These are phyloP conservation scores for Erythrolamprus reginae DNA, from an alignment of 2,113 vertebrate species.

Conservation along the genomic window DNA sequence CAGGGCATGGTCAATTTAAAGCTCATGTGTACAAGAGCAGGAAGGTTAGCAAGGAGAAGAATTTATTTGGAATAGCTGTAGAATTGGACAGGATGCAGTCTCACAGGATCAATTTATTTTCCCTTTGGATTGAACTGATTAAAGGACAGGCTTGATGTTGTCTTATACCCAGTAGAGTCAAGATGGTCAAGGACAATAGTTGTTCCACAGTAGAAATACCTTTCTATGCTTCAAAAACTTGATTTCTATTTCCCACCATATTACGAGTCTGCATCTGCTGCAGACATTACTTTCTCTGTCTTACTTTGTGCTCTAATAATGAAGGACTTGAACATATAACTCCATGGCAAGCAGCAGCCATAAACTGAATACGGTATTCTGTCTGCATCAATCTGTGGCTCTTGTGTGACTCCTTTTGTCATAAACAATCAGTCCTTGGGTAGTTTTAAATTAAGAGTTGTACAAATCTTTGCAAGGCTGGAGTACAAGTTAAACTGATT, in stretches of 20 bases:
- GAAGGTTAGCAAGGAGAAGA: neutral
- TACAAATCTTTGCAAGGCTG: neutral
- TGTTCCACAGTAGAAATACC: neutral
- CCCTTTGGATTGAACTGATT: neutral
- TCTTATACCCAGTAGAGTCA: neutral
- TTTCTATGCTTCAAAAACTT: neutral
- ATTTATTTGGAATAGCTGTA: neutral
- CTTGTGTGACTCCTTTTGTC: neutral
- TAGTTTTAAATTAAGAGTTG: neutral
- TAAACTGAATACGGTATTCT: neutral
- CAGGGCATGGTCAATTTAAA: neutral
- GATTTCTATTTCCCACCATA: neutral
- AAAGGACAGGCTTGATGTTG: neutral
- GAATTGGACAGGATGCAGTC: neutral
- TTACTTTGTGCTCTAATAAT: neutral
- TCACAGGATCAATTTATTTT: neutral
- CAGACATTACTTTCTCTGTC: neutral
- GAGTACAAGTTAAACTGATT: neutral
- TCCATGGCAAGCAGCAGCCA: neutral
- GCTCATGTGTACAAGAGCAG: neutral
- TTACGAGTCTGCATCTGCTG: neutral
- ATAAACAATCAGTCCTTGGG: neutral
- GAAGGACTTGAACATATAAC: neutral
- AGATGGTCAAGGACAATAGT: neutral
- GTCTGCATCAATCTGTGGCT: neutral